Evolutionary conservation across 2,797 vertebrate genomes (phyloP).

Genomic region (Phrynocephalus forsythii): DNA sequence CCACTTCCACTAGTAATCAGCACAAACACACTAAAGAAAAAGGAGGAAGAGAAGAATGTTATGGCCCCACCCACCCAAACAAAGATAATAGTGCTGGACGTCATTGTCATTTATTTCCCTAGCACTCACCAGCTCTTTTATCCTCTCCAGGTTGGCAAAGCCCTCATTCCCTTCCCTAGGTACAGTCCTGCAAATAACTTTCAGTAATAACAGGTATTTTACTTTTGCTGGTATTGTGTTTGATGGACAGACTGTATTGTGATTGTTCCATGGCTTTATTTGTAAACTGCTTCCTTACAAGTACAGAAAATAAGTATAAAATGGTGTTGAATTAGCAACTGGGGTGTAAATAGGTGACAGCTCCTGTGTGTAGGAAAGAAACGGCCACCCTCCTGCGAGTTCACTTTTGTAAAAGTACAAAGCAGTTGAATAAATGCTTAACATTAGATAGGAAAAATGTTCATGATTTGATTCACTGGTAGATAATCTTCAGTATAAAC

Average conservation of each 20-base stretch:
- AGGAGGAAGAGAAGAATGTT: too few species aligned
- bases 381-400: too few species aligned
- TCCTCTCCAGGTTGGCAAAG: too few species aligned
- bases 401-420: not conserved
- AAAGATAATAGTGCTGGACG: too few species aligned
- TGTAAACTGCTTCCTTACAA: not conserved
- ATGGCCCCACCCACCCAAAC: too few species aligned
- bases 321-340: not conserved
- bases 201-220: too few species aligned
- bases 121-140: too few species aligned
- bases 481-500: not conserved
- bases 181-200: too few species aligned
- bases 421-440: not conserved
- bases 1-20: too few species aligned
- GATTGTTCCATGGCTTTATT: not conserved
- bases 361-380: not conserved
- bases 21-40: too few species aligned
- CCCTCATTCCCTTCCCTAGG: too few species aligned
- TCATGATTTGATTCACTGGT: not conserved
- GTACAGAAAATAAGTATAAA: not conserved
- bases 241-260: not conserved
- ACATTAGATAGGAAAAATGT: not conserved
- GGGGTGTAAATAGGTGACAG: not conserved
- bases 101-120: too few species aligned
- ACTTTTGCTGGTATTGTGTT: not conserved